Percentiles rank a stretch among this genome's conserved stretches.
These are phyloP conservation scores for Cynocephalus volans DNA, from an alignment of 2,113 vertebrate genomes.

Conservation along the genomic window DNA sequence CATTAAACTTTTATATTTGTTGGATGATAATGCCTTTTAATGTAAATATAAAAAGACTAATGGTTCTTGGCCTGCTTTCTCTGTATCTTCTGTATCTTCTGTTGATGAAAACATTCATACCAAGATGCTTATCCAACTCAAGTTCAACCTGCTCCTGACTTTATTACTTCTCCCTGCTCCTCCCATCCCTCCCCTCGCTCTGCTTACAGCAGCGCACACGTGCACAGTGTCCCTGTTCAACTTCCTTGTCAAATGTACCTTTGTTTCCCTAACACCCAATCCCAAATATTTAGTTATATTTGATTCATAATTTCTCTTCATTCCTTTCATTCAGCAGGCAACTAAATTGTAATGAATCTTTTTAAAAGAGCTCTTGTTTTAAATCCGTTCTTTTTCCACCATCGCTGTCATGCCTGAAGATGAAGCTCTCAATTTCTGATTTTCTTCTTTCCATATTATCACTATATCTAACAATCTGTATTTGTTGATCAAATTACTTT, in stretches of 20 bases:
- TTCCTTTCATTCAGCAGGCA: neutral
- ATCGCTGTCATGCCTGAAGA: neutral
- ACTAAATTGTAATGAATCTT: neutral
- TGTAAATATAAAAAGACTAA: neutral
- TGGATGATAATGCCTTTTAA: neutral
- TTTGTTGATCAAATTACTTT: conserved; percentile 21
- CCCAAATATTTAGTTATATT: neutral
- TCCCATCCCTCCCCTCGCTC: neutral
- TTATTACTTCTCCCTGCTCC: neutral
- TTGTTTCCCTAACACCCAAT: conserved; percentile 14
- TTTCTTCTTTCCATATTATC: neutral
- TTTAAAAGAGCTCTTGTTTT: neutral
- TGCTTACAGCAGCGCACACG: too few relatives aligned
- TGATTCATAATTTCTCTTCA: neutral
- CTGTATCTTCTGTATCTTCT: neutral
- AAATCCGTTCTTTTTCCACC: neutral
- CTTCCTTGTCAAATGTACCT: neutral
- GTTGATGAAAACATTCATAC: neutral
- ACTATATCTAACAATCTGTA: neutral
- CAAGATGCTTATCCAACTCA: neutral
- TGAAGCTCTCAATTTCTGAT: neutral
- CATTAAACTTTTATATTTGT: neutral
- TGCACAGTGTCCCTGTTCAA: neutral
- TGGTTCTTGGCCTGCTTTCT: conserved; percentile 1
- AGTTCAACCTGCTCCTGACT: neutral